A percentile compares a stretch with the other conserved stretches of the same genome.
Evolutionary conservation across 2,888 invertebrate genomes (phyloP).

Genomic region (Pardosa pseudoannulata): DNA sequence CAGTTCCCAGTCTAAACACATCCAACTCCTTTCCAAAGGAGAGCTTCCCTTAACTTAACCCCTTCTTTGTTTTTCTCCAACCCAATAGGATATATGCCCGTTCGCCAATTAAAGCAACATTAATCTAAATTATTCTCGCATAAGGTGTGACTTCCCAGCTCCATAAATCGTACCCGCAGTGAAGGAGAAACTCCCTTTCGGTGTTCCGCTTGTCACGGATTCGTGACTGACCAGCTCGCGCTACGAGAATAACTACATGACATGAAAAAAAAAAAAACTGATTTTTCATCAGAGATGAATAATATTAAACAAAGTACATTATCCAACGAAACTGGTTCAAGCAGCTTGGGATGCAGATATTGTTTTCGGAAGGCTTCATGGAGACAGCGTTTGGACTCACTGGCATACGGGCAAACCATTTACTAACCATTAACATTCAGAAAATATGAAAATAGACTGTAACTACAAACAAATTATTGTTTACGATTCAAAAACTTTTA

Average conservation of each 20-base stretch:
- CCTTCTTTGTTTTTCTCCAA: neutral
- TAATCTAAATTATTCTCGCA: conserved; percentile 17
- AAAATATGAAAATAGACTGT: too few relatives aligned
- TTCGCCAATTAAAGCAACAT: neutral
- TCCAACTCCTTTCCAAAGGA: too few relatives aligned
- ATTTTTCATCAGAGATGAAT: neutral
- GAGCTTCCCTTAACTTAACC: neutral
- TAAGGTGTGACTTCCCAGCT: neutral
- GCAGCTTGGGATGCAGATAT: too few relatives aligned
- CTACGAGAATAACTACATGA: neutral
- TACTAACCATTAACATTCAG: too few relatives aligned
- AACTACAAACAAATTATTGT: too few relatives aligned
- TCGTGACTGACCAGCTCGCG: neutral
- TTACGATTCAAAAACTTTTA: too few relatives aligned
- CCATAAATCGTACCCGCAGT: neutral
- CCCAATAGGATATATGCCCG: neutral
- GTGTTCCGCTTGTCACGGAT: neutral
- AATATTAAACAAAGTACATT: too few relatives aligned
- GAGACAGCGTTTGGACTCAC: too few relatives aligned
- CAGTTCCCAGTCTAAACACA: too few relatives aligned
- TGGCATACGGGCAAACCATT: too few relatives aligned
- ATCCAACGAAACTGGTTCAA: too few relatives aligned
- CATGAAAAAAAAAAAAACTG: neutral
- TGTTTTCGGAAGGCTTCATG: too few relatives aligned
- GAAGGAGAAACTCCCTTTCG: neutral